Base-by-base conservation (phyloP, 2,888 invertebrate genomes). In the Drosophila koepferae region DNA sequence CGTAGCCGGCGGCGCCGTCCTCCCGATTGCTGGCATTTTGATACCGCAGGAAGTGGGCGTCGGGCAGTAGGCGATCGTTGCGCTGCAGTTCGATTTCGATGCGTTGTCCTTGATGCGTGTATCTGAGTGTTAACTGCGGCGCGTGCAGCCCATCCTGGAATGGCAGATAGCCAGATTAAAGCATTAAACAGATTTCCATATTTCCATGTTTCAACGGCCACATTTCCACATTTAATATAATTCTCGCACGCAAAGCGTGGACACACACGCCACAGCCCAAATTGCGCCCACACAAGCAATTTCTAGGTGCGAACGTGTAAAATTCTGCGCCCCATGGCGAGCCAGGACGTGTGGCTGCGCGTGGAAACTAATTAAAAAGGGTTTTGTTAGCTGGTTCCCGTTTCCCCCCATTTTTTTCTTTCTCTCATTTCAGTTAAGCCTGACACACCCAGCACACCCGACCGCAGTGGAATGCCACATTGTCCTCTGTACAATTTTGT, bases 21-120 rank as follows among this genome's bases (percentile, higher is more conserved):
- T 63, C 53, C 65, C 31, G 58, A 18, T 72, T 69, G 82, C 82
- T 87, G 62, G 91, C 83, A 70, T 91, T 90, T 86, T 93, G 93
- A 79, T 91, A 92, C 63, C 92, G 92, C 78, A 93, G 82, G 90
- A 93, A 93, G 88, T 93, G 93, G 64, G 89, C 84, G 73, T 92
- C 89, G 51, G 93, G 93, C 87, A 93, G 92, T 51, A 93, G 87
- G 68, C 88, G 77, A 70, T 93, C 92, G 74, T 93, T 93, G 62
- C 92, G 90, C 69, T 90, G 86, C 69, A 93, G 88, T 84, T 93
- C 92, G 80, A 92, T 89, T 62, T 74, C 72, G 20, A 86, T 28
- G 65, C 75, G 77, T 65, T 78, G 64, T 68, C 77, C 77, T 78
- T 80, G 75, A 49, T 84, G 86, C 69, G 31, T 74, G 65, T 83